Conservation (phyloP, 2,113 vertebrate species). For the Hippolais icterina region DNA sequence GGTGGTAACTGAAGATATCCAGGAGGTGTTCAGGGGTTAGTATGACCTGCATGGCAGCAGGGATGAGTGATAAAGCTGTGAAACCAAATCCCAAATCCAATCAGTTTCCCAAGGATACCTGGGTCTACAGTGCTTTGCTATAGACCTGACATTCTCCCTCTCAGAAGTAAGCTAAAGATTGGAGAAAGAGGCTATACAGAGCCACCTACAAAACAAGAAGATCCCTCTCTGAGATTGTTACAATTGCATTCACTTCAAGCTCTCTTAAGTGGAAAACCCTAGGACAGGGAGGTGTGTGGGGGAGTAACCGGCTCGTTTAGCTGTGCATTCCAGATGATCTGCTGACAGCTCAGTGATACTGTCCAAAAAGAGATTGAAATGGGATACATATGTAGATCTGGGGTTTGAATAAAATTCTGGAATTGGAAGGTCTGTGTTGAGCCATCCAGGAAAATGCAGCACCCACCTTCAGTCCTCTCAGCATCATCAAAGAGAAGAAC, state of each 20-base stretch:
- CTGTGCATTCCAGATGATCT: not conserved
- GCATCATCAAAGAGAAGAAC: not conserved
- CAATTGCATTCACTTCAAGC: not conserved
- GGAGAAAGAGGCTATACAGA: not conserved
- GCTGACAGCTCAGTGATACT: not conserved
- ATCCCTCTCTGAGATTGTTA: not conserved
- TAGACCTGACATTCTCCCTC: not conserved
- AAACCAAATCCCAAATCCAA: not conserved
- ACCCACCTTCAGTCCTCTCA: not conserved
- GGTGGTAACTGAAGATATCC: not conserved
- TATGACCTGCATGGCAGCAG: not conserved
- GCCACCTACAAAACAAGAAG: not conserved
- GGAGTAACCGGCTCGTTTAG: not conserved
- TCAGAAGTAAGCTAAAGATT: not conserved
- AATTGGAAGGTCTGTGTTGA: not conserved
- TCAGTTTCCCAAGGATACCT: not conserved
- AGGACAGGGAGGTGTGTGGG: not conserved
- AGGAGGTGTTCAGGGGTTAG: not conserved
- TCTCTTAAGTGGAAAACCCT: not conserved
- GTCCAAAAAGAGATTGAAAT: not conserved
- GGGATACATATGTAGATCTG: not conserved
- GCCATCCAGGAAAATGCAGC: not conserved
- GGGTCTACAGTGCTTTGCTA: not conserved
- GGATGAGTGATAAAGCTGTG: not conserved
- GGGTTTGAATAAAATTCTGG: not conserved